Evolutionary conservation across 2,888 invertebrate species (phyloP).

Genomic region (Drosophila mimica): DNA sequence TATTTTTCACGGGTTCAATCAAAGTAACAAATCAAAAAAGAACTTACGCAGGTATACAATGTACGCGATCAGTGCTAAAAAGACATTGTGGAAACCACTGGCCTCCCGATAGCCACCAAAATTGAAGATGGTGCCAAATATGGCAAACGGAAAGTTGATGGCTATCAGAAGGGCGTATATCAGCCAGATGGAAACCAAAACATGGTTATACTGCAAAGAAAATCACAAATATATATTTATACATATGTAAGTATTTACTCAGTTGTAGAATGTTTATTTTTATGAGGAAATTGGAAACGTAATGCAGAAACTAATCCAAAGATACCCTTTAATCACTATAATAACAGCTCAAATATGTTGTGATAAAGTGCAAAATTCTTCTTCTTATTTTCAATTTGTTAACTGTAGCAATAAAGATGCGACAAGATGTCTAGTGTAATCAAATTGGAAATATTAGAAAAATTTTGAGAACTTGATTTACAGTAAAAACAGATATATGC

Average conservation of each 20-base stretch:
- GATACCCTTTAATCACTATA: not conserved
- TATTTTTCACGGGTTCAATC: not conserved
- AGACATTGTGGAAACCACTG: constrained; percentile 49
- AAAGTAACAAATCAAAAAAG: not conserved
- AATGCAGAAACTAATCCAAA: not conserved
- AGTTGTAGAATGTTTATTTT: not conserved
- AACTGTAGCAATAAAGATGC: not conserved
- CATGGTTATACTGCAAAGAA: constrained; percentile 55
- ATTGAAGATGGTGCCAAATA: constrained; percentile 73
- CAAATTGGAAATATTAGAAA: not conserved
- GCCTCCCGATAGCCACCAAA: constrained; percentile 71
- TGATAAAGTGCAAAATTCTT: not conserved
- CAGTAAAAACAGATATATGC: not conserved
- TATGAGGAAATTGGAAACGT: not conserved
- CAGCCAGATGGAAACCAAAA: constrained; percentile 67
- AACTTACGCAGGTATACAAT: constrained; percentile 64
- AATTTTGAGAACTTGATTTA: not conserved
- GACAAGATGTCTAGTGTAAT: not conserved
- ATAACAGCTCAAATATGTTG: not conserved
- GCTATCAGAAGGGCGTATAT: constrained; percentile 59
- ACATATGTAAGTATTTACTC: not conserved
- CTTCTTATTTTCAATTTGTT: too few relatives aligned
- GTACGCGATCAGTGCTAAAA: constrained; percentile 59
- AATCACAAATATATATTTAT: not conserved
- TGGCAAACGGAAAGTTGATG: constrained; percentile 71